phyloP scores from a whole-genome alignment of 2,113 vertebrate genomes.

The Clarias macrocephalus region DNA sequence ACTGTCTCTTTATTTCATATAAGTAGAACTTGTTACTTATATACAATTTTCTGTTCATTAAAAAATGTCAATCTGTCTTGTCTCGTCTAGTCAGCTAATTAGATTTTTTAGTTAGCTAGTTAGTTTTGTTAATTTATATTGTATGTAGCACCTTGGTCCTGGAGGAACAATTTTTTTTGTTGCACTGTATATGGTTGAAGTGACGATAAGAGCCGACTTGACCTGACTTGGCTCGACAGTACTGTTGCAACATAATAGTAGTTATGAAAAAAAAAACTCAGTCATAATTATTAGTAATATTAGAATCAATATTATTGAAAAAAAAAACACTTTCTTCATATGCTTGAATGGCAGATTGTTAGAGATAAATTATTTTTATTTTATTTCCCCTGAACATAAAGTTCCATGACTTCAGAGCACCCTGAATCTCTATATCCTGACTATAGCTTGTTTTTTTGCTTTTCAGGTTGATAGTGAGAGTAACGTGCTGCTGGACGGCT shows the following conservation, averaged over 20 bases:
- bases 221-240: too few relatives aligned
- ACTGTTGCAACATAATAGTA: neutral
- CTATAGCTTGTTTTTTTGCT: neutral
- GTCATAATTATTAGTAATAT: neutral
- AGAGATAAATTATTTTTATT: neutral
- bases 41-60: too few relatives aligned
- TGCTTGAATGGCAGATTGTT: neutral
- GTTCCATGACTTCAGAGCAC: neutral
- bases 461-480: slow-evolving; percentile 91
- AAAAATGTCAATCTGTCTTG: too few relatives aligned
- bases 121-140: too few relatives aligned
- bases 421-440: neutral
- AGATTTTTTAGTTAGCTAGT: too few relatives aligned
- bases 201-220: too few relatives aligned
- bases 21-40: too few relatives aligned
- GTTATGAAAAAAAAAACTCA: neutral
- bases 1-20: too few relatives aligned
- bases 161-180: too few relatives aligned
- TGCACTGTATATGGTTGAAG: too few relatives aligned
- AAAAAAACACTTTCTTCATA: neutral
- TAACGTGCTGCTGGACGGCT: slow-evolving; percentile 91
- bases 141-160: too few relatives aligned
- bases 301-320: neutral
- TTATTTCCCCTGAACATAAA: neutral
- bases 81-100: too few relatives aligned